Percentiles rank a stretch among this genome's conserved stretches.
Evolutionary conservation across 2,797 vertebrate species (phyloP).

Genomic region (Pseudotriccus pelzelni): DNA sequence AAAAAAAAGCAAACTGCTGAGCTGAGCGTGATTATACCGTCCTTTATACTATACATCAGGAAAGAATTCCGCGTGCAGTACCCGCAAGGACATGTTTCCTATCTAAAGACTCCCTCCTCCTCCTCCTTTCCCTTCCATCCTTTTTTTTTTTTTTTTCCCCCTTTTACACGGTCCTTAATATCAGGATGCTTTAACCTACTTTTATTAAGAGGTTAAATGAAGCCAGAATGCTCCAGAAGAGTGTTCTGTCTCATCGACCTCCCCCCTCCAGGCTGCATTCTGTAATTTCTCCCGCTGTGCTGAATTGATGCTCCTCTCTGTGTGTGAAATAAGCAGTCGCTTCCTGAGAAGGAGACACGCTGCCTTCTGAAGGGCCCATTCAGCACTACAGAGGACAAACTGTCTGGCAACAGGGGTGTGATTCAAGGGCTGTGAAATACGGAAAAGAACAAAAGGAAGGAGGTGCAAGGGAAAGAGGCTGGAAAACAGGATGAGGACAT

Average conservation of each 20-base stretch:
- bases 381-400: not conserved
- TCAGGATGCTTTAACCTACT: constrained; percentile 9
- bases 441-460: not conserved
- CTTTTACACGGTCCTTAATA: not conserved
- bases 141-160: not conserved
- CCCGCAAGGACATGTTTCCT: not conserved
- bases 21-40: not conserved
- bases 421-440: not conserved
- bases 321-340: constrained; percentile 4
- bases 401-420: constrained; percentile 22
- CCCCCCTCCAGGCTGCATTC: constrained; percentile 23
- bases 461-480: not conserved
- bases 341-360: not conserved
- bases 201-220: constrained; percentile 63
- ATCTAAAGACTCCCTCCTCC: not conserved
- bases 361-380: constrained; percentile 20
- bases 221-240: constrained; percentile 44
- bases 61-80: not conserved
- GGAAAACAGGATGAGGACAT: not conserved
- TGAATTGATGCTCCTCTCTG: not conserved
- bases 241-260: constrained; percentile 40
- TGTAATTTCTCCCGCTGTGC: constrained; percentile 20
- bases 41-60: not conserved
- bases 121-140: not conserved
- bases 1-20: not conserved